Percentiles rank a stretch among this genome's conserved stretches.
phyloP scores from a whole-genome alignment of 2,113 vertebrate species.

The Poeciliopsis retropinna region DNA sequence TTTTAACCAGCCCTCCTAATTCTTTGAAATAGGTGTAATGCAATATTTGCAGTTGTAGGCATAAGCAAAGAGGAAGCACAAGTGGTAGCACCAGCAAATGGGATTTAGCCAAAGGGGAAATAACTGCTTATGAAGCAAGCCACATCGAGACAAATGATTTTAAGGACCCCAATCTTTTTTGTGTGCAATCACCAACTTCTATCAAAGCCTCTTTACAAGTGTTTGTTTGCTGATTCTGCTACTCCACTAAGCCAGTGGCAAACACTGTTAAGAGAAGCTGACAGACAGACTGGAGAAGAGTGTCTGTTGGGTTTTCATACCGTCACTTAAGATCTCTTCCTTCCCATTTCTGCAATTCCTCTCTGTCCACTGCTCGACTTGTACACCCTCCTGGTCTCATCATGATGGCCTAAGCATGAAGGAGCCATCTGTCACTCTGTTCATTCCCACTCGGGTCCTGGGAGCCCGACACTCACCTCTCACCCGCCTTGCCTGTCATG shows the following conservation, averaged over 20 bases:
- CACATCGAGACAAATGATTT: neutral
- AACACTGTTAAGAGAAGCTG: conserved; percentile 55
- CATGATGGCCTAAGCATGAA: conserved; percentile 75
- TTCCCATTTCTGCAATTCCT: conserved; percentile 52
- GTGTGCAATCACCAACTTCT: conserved; percentile 44
- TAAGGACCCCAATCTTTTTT: conserved; percentile 28
- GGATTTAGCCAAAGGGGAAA: neutral
- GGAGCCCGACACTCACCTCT: conserved; percentile 78
- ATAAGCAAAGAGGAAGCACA: neutral
- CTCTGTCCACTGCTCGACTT: conserved; percentile 50
- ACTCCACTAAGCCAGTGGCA: conserved; percentile 43
- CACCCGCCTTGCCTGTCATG: conserved; percentile 82
- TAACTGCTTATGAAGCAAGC: neutral
- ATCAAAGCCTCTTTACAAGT: conserved; percentile 28
- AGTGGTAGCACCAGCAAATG: neutral
- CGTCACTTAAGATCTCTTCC: conserved; percentile 70
- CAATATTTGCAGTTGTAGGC: neutral
- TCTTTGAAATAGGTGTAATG: too few species aligned
- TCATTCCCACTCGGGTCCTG: conserved; percentile 67
- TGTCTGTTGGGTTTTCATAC: conserved; percentile 74
- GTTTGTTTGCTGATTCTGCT: conserved; percentile 21
- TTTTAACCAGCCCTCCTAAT: too few species aligned
- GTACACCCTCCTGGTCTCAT: conserved; percentile 53
- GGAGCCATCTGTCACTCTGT: conserved; percentile 73
- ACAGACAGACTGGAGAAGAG: conserved; percentile 52